Evolutionary conservation across 2,888 invertebrate species (phyloP).

Genomic region (Rotaria magnacalcarata): DNA sequence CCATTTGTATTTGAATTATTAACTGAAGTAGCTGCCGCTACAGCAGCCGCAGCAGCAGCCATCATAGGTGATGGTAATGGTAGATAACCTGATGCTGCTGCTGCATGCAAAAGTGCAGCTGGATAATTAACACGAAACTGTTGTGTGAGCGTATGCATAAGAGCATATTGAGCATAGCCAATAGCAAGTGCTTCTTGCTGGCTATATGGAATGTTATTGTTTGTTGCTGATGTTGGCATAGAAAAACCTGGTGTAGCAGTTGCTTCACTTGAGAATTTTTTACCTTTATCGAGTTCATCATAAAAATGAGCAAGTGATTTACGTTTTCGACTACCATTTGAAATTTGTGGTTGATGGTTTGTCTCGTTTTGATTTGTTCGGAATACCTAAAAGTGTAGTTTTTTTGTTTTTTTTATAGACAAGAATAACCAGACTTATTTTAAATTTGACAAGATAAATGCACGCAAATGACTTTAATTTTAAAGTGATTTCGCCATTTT

Average conservation of each 20-base stretch:
- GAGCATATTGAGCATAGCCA: constrained; percentile 29
- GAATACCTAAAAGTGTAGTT: background rate
- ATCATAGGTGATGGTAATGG: constrained; percentile 20
- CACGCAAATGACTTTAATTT: no score
- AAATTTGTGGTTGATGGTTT: background rate
- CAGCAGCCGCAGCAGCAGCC: background rate
- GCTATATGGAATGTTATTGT: constrained; percentile 8
- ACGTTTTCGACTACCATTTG: constrained; percentile 15
- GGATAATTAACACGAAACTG: constrained; percentile 35
- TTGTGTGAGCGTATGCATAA: constrained; percentile 8
- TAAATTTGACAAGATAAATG: background rate
- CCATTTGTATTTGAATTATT: background rate
- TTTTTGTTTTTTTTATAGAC: background rate
- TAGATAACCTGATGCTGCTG: constrained; percentile 30
- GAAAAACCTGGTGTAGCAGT: background rate
- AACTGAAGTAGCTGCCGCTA: background rate
- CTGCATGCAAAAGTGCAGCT: constrained; percentile 16
- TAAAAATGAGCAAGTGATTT: background rate
- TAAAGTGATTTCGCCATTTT: no score
- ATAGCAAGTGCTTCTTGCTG: constrained; percentile 9
- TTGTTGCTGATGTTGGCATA: background rate
- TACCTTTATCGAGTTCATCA: background rate
- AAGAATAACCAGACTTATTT: background rate
- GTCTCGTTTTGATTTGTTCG: background rate
- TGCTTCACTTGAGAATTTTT: constrained; percentile 17